Conservation (phyloP, 1,140 invertebrate genomes). For the Musca domestica region DNA sequence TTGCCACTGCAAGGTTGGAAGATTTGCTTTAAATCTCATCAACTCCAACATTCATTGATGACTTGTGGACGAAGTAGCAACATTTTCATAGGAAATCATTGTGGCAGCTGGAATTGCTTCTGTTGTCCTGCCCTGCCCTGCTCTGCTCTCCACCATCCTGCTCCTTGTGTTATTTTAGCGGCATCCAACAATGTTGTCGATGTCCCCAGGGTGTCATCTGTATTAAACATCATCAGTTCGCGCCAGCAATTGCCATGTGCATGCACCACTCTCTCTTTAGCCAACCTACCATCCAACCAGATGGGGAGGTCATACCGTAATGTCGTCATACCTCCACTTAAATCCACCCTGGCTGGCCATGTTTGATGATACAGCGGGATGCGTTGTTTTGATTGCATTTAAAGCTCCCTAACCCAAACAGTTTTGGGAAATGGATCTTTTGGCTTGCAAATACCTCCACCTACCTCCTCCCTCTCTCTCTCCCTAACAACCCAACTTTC, state of each 20-base stretch:
- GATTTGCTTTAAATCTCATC: not conserved
- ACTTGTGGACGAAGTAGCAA: not conserved
- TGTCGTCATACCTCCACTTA: no score
- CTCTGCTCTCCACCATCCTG: no score
- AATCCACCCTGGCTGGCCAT: constrained; percentile 25
- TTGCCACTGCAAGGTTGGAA: no score
- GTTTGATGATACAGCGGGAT: constrained; percentile 26
- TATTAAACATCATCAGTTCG: constrained; percentile 39
- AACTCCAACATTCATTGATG: constrained; percentile 11
- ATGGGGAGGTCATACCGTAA: no score
- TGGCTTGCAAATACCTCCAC: not conserved
- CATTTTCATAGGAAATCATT: no score
- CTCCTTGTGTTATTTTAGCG: constrained; percentile 1
- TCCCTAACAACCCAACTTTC: not conserved
- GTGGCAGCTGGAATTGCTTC: not conserved
- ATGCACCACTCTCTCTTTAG: not conserved
- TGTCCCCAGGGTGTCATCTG: constrained; percentile 51
- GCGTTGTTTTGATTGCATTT: constrained; percentile 46
- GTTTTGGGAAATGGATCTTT: not conserved
- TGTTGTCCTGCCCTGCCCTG: not conserved
- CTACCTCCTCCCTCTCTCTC: not conserved
- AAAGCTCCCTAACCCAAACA: constrained; percentile 20
- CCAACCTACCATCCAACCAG: no score
- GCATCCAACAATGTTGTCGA: not conserved
- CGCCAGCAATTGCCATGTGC: constrained; percentile 25